Base-by-base conservation (phyloP, 2,113 vertebrate genomes). In the Alouatta palliata region DNA sequence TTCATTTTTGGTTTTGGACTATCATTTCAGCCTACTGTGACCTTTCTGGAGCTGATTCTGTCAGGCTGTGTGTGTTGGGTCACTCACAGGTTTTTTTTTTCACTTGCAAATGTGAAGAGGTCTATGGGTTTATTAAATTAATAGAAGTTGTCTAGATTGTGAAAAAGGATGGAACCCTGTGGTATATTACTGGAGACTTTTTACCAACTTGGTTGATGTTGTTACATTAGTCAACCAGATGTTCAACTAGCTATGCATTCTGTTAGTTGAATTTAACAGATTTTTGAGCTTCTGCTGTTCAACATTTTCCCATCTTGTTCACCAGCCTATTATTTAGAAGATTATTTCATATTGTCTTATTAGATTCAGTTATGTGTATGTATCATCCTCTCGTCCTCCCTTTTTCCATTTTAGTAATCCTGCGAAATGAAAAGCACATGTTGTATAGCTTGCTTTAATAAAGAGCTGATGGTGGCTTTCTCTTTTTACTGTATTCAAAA, bases 211-310 rank as follows among this genome's bases (percentile, higher is more conserved):
- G 75, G 70, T 83, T 80, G 87, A 93, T 94, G 79, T 79, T 80
- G 58, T 43, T 92, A 21, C 43, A 19, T 93, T 90, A 94, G 89
- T 88, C 86, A 97, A 87, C 52, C 40, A 79, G 45, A 68, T 70
- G 43, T 87, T 94, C 73, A 83, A 30, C 37, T 9, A 58, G 52
- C 32, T 75, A 30, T 73, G 35, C 20, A 85, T 85, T 52, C 37
- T 92, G 66, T 47, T 94, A 20, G 52, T 91, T 93, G 82, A 94
- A 37, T 95, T 87, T 81, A 88, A 92, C 66, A 82, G 94, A 85
- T 91, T 96, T 97, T 87, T 8, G 11, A 96, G 82, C 76, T 94
- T 94, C 64, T 88, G 52, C 27, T 93, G 10, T 82, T 97, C 10
- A 93, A 32, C 76, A 43, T 75, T 95, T 93, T 68, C 43, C 20